These are phyloP conservation scores for Papilio aristodemus DNA, from an alignment of 1,140 invertebrate species.

Conservation along the genomic window DNA sequence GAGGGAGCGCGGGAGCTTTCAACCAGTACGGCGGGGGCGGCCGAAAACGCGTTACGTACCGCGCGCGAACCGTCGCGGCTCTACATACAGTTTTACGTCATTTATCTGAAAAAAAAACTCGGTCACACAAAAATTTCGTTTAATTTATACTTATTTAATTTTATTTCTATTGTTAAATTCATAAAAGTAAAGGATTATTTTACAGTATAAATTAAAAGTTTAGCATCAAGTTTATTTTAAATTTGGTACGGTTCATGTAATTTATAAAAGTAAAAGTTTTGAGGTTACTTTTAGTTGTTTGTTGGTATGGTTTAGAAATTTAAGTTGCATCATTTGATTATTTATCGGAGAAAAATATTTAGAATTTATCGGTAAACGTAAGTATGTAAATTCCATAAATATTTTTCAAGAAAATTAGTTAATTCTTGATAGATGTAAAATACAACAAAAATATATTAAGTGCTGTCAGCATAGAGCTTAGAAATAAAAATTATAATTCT, in stretches of 20 bases:
- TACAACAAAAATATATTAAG: no score
- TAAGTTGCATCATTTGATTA: neutral
- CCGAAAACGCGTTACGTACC: slow-evolving; percentile 29
- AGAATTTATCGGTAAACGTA: neutral
- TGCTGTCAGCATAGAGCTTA: no score
- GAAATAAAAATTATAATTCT: no score
- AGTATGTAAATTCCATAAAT: neutral
- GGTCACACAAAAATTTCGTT: slow-evolving; percentile 1
- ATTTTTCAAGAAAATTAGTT: no score
- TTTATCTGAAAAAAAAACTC: slow-evolving; percentile 28
- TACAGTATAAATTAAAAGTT: no score
- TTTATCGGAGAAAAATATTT: neutral
- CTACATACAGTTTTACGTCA: slow-evolving; percentile 24
- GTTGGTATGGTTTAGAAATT: no score
- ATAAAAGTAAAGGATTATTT: neutral
- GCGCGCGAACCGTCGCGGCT: neutral
- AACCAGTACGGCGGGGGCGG: slow-evolving; percentile 25
- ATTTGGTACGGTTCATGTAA: neutral
- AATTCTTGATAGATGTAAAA: no score
- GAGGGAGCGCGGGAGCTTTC: slow-evolving; percentile 16
- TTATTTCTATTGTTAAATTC: neutral
- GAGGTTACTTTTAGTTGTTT: neutral
- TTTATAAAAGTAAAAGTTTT: neutral
- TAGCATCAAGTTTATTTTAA: neutral
- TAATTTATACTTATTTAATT: neutral